Base-by-base conservation (phyloP, 2,888 invertebrate species). In the Adineta ricciae region DNA sequence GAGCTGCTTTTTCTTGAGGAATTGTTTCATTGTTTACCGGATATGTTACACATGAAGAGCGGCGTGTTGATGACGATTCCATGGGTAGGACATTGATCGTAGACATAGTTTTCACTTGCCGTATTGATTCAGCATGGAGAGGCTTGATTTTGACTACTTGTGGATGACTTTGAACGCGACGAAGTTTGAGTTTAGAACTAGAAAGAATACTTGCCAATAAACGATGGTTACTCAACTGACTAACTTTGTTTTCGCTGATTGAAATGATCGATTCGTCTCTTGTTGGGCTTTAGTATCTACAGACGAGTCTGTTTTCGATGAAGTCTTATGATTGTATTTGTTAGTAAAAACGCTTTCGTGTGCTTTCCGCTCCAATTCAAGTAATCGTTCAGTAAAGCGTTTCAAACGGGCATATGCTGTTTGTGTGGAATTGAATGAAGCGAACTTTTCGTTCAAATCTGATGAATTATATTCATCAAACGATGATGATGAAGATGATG, bases 361-460 rank as follows among this genome's bases (percentile, higher is more conserved):
- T 41, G 78, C 41, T 78, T 78, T 78, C 38, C 78, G 78, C 41
- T 78, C 78, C 14, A 78, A 41, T 21, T 78, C 78, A 78, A 78
- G 41, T 78, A 78, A 78, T n/a, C 78, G 78, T 41, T 78, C 24
- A 24, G 78, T 78, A 78, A 78, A 78, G 24, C n/a, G 38, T 78
- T 78, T 78, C 19, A 78, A 78, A n/a, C 41, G 38, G n/a, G n/a
- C 78, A 41, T 78, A 78, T 14, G 78, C 78, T n/a, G 41, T 21
- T 7, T 9, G 11, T 32, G 64, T 64, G 32, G 64, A 64, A 64
- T 64, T 64, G 27, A 32, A 27, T 32, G 32, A n/a, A 27, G 56
- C n/a, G 11, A 27, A 3, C 27, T 56, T 56, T 14, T 56, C 56
- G 8, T 56, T 56, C 27, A 56, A 27, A 56, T 56, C 27, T 14